These are phyloP conservation scores for Nephrotoma appendiculata DNA, from an alignment of 2,888 invertebrate genomes.

Conservation along the genomic window DNA sequence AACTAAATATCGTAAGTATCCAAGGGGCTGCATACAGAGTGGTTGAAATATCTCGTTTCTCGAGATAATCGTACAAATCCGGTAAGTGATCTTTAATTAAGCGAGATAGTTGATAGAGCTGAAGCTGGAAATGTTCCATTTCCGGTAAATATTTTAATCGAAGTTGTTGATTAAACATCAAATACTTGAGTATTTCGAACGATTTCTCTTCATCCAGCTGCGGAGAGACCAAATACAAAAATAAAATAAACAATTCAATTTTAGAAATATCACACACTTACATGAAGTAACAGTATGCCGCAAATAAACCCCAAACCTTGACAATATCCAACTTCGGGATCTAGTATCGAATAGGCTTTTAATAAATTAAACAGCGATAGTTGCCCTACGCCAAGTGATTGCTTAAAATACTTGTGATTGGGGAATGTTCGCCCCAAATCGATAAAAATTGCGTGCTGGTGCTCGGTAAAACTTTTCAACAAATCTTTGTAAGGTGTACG, in stretches of 20 bases:
- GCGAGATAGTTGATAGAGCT: slow-evolving; percentile 86
- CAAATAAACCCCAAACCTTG: slow-evolving; percentile 95
- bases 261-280: slow-evolving; percentile 35
- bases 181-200: slow-evolving; percentile 70
- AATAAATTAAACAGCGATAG: slow-evolving; percentile 84
- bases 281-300: slow-evolving; percentile 82
- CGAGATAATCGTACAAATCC: slow-evolving; percentile 75
- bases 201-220: slow-evolving; percentile 89
- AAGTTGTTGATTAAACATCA: slow-evolving; percentile 83
- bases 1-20: slow-evolving; percentile 91
- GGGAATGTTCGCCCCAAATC: slow-evolving; percentile 85
- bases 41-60: slow-evolving; percentile 78
- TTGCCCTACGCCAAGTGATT: slow-evolving; percentile 85
- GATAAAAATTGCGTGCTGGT: slow-evolving; percentile 92
- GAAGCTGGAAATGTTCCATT: slow-evolving; percentile 81
- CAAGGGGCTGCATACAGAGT: slow-evolving; percentile 94
- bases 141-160: slow-evolving; percentile 85
- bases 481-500: slow-evolving; percentile 66
- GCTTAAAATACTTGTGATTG: slow-evolving; percentile 83
- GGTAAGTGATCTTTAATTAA: slow-evolving; percentile 77
- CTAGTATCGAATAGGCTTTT: slow-evolving; percentile 89
- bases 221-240: slow-evolving; percentile 17
- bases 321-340: slow-evolving; percentile 91
- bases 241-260: background rate
- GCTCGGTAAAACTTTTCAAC: slow-evolving; percentile 79